Base-by-base conservation (phyloP, 92 coral and sea anemone genomes). In the Paragorgia papillata region DNA sequence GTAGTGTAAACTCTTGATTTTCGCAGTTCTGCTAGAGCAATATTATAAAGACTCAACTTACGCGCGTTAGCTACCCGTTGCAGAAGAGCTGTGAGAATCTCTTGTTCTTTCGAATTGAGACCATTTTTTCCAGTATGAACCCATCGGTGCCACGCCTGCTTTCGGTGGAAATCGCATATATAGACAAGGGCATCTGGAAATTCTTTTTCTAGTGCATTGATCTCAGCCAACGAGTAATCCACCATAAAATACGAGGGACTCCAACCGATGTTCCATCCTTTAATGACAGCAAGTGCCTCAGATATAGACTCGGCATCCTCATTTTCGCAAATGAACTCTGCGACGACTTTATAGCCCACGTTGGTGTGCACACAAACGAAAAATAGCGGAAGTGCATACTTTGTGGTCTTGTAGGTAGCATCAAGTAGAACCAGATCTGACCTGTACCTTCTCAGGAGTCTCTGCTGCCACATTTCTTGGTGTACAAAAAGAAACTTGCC, bases 391-490 rank as follows among this genome's bases (percentile, higher is more conserved):
- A 87, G 65, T 9, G 77, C 85, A 41, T 83, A 83, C 76, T 44
- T 82, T 7, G 81, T 87, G 24, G 88, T 83, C 53, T 77, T 82
- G 70, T 86, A 75, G 27, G 82, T 86, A 0, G 90, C 75, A 24
- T 87, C 90, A 82, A 73, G 71, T 7, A 82, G 68, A 12, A 80
- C 82, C 15, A 80, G 65, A 18, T 86, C 69, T 26, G 58, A 55
- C 9, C 87, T 84, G 43, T 86, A 86, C 67, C 85, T 51, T 18
- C 13, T 44, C 28, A 86, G 83, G 44, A 83, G 78, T 51, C 82
- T 73, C 43, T 87, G 88, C 46, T 87, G 88, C 85, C 88, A 88
- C 39, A 65, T 74, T 74, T 87, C 85, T 74, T 87, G 83, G 57
- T 87, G 91, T 12, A 87, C 63, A 37, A 83, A 83, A 27, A 87